These are phyloP conservation scores for Apogon hyalosoma DNA, from an alignment of 2,797 vertebrate genomes.

Conservation along the genomic window DNA sequence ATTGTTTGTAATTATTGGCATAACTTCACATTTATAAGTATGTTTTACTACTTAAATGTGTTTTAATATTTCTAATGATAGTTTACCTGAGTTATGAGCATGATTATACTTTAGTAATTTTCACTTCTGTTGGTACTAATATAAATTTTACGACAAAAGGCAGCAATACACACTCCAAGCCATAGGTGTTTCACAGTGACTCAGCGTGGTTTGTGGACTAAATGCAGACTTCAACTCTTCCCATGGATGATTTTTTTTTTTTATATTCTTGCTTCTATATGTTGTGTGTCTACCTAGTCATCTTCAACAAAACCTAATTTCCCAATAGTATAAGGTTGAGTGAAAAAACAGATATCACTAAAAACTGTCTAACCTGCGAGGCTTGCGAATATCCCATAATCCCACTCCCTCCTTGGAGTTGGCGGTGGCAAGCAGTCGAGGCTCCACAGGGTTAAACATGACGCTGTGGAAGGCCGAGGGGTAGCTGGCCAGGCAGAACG, in stretches of 20 bases:
- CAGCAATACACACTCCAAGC: no score
- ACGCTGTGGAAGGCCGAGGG: slow-evolving; percentile 99
- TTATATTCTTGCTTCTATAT: no score
- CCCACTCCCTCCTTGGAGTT: slow-evolving; percentile 99
- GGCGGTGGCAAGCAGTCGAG: slow-evolving; percentile 95
- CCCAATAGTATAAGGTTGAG: neutral
- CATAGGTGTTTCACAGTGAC: no score
- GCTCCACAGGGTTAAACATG: slow-evolving; percentile 99
- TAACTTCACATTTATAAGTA: neutral
- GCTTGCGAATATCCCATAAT: slow-evolving; percentile 98
- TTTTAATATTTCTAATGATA: neutral
- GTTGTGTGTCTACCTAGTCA: no score
- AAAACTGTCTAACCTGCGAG: slow-evolving; percentile 88
- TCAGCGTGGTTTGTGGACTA: no score
- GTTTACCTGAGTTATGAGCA: neutral
- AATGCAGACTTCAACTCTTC: no score
- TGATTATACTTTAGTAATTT: neutral
- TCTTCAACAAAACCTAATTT: neutral
- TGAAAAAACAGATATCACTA: neutral
- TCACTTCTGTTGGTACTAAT: neutral
- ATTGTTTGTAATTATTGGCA: neutral
- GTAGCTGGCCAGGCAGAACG: slow-evolving; percentile 98
- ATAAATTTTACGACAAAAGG: no score
- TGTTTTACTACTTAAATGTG: neutral
- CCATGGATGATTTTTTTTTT: neutral